These are phyloP conservation scores for Therioaphis trifolii DNA, from an alignment of 2,888 invertebrate species.

Conservation along the genomic window DNA sequence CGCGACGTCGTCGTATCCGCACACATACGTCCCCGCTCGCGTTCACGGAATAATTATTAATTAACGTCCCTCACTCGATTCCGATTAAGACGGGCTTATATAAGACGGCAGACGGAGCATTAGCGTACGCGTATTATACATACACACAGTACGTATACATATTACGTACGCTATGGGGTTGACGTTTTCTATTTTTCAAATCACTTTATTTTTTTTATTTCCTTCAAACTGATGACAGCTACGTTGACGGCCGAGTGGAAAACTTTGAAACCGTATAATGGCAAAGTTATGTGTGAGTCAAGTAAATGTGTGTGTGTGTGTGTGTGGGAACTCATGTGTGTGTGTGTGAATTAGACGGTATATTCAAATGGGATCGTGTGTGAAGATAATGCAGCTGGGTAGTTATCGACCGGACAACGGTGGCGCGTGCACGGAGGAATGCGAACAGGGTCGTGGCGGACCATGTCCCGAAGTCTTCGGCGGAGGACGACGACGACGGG, in stretches of 20 bases:
- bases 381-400: constrained; percentile 53
- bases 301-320: too few species aligned
- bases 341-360: background rate
- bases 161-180: too few species aligned
- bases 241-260: background rate
- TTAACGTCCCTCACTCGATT: constrained; percentile 49
- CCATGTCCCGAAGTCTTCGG: constrained; percentile 43
- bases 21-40: background rate
- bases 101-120: background rate
- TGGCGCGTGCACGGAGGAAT: background rate
- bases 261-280: background rate
- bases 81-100: constrained; percentile 36
- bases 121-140: background rate
- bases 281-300: background rate
- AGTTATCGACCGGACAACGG: constrained; percentile 53
- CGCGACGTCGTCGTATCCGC: too few species aligned
- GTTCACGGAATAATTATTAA: constrained; percentile 49
- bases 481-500: background rate
- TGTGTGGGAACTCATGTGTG: background rate
- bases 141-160: too few species aligned
- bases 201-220: too few species aligned
- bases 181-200: too few species aligned
- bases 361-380: constrained; percentile 40
- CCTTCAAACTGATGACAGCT: too few species aligned
- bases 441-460: background rate